Evolutionary conservation across 2,113 vertebrate species (phyloP), one percentile per base, ranked within the genome.

Genomic region (Archocentrus centrarchus): DNA sequence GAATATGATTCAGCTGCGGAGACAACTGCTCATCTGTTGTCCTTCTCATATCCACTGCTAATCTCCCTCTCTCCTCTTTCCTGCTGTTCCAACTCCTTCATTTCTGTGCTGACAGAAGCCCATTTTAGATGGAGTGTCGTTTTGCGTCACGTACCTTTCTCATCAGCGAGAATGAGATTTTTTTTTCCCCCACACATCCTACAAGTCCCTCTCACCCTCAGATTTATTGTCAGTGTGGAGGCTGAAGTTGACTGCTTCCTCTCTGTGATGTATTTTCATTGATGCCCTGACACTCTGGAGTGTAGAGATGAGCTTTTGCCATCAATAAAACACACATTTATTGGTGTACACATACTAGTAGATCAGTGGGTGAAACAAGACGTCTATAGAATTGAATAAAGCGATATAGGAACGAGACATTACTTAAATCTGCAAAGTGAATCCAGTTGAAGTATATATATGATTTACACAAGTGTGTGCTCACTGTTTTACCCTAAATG

Each of bases 91-190:
- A 82, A 88, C 83, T 80, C 84, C 62, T 86, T 50, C 82, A 86
- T 92, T 83, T 84, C 88, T 75, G 83, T 80, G 86, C 88, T 87
- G 90, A 93, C 93, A 91, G 91, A 92, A 88, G 84, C 85, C 79
- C 81, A 85, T 93, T 93, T 94, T 86, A 94, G 94, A 95, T 93
- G 91, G 88, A 95, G 90, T 93, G 92, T 95, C 94, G 94, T 95
- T 95, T 91, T 89, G 90, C 90, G 86, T 95, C 94, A 95, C 93
- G 90, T 89, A 93, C 92, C 92, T 92, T 93, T 93, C 92, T 92
- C 93, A 94, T 94, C 93, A 94, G 91, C 14, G 17, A 90, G 90
- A 94, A 92, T 47, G 77, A 87, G 80, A 37, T 92, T 79, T 90
- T 81, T 60, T 60, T 63, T 58, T 50, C 50, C 7, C 0, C 7